Percentiles rank a stretch among this genome's conserved stretches.
Evolutionary conservation across 2,888 invertebrate genomes (phyloP).

Genomic region (Ceraclea dissimilis): DNA sequence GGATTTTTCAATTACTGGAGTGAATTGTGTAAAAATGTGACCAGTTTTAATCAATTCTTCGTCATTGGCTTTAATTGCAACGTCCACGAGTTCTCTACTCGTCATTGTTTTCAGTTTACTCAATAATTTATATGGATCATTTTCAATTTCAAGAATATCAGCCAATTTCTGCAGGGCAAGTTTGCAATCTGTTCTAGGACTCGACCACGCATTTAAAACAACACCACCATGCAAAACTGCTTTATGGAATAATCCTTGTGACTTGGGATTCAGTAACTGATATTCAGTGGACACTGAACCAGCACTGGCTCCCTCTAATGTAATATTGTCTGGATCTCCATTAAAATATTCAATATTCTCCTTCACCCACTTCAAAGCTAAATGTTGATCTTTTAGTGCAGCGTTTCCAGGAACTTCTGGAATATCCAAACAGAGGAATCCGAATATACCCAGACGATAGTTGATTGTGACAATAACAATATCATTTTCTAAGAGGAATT

Average conservation of each 20-base stretch:
- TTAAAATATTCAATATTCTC: conserved; percentile 17
- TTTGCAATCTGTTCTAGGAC: conserved; percentile 29
- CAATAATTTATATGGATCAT: not conserved
- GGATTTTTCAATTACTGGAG: conserved; percentile 18
- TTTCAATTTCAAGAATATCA: not conserved
- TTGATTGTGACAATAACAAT: conserved; percentile 30
- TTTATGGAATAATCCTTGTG: conserved; percentile 19
- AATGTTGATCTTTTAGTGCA: conserved; percentile 20
- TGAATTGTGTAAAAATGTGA: conserved; percentile 28
- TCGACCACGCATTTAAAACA: conserved; percentile 25
- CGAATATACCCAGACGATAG: conserved; percentile 29
- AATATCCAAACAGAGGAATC: conserved; percentile 25
- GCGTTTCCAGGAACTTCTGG: conserved; percentile 19
- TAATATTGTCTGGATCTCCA: conserved; percentile 19
- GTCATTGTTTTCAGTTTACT: not conserved
- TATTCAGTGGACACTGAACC: conserved; percentile 20
- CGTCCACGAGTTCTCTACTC: not conserved
- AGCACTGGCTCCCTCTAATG: conserved; percentile 20
- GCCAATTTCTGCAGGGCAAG: not conserved
- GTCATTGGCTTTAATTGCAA: not conserved
- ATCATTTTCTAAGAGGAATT: conserved; percentile 25
- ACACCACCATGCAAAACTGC: conserved; percentile 20
- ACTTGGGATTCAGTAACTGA: conserved; percentile 17
- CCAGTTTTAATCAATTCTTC: not conserved
- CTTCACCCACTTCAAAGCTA: conserved; percentile 20